phyloP scores from a whole-genome alignment of 2,113 vertebrate species.

The Daphoenositta chrysoptera region DNA sequence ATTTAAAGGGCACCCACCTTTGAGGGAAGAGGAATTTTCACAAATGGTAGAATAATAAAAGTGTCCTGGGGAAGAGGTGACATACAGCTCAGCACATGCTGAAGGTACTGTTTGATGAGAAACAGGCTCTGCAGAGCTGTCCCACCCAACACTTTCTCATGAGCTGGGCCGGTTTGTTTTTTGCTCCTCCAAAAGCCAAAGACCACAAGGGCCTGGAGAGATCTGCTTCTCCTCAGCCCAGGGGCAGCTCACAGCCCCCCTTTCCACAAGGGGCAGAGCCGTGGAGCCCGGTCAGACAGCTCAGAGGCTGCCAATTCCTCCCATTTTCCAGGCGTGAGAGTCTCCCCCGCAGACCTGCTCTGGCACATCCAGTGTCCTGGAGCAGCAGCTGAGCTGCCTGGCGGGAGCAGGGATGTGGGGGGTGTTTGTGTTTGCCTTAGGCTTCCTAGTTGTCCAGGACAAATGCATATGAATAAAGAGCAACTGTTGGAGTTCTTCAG shows the following conservation, averaged over 20 bases:
- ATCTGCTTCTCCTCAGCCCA: slow-evolving; percentile 20
- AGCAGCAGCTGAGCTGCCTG: slow-evolving; percentile 11
- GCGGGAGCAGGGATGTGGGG: background rate
- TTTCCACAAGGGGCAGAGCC: background rate
- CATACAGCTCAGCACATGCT: background rate
- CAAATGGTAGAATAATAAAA: background rate
- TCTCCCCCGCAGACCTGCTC: background rate
- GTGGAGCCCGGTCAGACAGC: fast-evolving
- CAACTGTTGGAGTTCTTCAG: background rate
- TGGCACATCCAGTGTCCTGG: background rate
- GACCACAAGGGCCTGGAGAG: background rate
- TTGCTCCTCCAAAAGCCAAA: background rate
- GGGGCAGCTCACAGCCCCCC: background rate
- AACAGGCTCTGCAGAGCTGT: background rate
- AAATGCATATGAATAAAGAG: background rate
- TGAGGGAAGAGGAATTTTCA: background rate
- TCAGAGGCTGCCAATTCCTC: background rate
- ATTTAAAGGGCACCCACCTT: background rate
- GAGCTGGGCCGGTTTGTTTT: background rate
- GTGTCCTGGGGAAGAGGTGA: background rate
- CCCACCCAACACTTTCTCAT: background rate
- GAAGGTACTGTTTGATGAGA: slow-evolving; percentile 30
- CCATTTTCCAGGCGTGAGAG: background rate
- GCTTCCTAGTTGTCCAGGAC: background rate
- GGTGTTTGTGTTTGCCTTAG: background rate